Conservation (phyloP, 2,888 invertebrate species). For the Cephus spinipes region DNA sequence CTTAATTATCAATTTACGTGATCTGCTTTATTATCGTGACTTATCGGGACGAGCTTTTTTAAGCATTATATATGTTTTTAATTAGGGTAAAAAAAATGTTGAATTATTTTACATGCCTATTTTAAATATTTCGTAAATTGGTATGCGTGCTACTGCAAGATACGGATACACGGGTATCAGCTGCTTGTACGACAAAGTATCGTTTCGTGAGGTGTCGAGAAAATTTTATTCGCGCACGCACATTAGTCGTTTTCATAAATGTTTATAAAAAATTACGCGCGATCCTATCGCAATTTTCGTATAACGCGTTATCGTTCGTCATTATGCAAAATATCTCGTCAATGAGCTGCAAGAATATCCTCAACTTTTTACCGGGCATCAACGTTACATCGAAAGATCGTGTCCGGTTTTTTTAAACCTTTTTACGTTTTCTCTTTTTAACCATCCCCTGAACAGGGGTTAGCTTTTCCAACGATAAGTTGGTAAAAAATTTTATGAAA, state of each 20-base stretch:
- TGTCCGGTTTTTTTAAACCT: neutral
- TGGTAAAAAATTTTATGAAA: too few relatives aligned
- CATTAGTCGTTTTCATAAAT: constrained; percentile 15
- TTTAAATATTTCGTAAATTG: neutral
- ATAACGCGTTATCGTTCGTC: constrained; percentile 3
- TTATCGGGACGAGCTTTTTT: neutral
- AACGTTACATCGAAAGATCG: neutral
- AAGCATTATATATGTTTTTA: neutral
- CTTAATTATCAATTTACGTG: neutral
- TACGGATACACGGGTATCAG: neutral
- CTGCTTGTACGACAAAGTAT: neutral
- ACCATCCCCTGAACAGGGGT: neutral
- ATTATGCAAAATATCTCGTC: constrained; percentile 7
- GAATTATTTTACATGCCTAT: neutral
- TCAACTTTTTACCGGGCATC: neutral
- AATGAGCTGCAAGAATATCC: constrained; percentile 10
- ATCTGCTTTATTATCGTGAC: neutral
- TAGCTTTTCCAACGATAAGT: neutral
- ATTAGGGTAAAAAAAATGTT: neutral
- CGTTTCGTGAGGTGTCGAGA: constrained; percentile 10
- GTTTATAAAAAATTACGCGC: constrained; percentile 4
- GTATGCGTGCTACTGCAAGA: neutral
- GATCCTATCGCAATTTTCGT: constrained; percentile 3
- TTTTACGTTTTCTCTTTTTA: neutral
- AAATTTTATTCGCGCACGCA: constrained; percentile 15